Base-by-base conservation (phyloP, 2,113 vertebrate species). In the Salvelinus fontinalis region DNA sequence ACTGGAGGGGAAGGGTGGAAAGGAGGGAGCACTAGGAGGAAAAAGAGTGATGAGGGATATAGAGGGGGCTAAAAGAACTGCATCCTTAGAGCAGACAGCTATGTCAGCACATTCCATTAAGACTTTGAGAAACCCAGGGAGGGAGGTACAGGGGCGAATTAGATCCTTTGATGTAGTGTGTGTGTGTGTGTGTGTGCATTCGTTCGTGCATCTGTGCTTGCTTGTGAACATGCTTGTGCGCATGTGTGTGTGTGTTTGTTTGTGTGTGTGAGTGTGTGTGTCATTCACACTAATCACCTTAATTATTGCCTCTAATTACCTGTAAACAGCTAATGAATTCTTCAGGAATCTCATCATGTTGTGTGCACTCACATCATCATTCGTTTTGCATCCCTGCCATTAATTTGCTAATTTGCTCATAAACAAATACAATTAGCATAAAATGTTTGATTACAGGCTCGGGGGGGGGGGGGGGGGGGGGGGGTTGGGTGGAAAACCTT, bases 341-440 rank as follows among this genome's bases (percentile, higher is more conserved):
- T 94, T 97, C 95, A 96, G 96, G 95, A 96, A 96, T 95, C 94
- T 95, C 95, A 96, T 96, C 97, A 95, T 98, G 97, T 97, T 96
- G 95, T 95, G 92, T 95, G 95, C 94, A 95, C 95, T 95, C 96
- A 94, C 95, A 95, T 95, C 95, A 95, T 96, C 97, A 96, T 96
- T 96, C 95, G 95, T 97, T 98, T 97, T 95, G 95, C 95, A 96
- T 95, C 94, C 94, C 94, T 93, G 95, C 95, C 95, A 95, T 97
- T 98, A 96, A 97, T 97, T 97, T 97, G 95, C 96, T 96, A 96
- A 97, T 97, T 97, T 97, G 95, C 97, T 96, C 96, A 96, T 98
- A 97, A 97, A 97, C 96, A 97, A 98, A 98, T 96, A 97, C 94
- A 94, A 97, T 98, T 97, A 97, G 95, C 96, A 97, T 96, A 96